Percentiles rank a stretch among this genome's conserved stretches.
Evolutionary conservation across 2,113 vertebrate genomes (phyloP).

Genomic region (Toxostoma redivivum): DNA sequence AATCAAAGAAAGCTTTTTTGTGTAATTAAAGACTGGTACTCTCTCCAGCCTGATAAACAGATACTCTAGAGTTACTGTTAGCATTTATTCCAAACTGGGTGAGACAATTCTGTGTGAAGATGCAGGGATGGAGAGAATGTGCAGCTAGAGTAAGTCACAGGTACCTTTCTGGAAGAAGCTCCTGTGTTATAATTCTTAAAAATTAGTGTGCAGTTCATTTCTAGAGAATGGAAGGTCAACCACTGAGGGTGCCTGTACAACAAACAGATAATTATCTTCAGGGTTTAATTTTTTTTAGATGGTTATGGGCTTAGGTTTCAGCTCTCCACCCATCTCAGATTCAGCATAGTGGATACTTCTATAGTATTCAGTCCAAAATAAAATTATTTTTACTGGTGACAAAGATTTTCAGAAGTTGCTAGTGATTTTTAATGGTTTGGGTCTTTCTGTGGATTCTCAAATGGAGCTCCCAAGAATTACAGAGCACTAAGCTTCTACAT

Average conservation of each 20-base stretch:
- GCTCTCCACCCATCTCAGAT: slow-evolving; percentile 6
- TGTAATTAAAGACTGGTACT: neutral
- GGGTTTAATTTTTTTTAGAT: neutral
- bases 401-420: slow-evolving; percentile 15
- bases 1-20: slow-evolving; percentile 3
- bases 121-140: neutral
- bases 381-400: neutral
- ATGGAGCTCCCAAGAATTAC: neutral
- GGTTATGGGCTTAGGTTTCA: neutral
- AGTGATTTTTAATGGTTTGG: neutral
- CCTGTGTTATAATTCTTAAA: neutral
- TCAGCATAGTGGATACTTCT: neutral
- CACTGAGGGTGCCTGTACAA: neutral
- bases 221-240: neutral
- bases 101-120: neutral
- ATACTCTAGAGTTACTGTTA: neutral
- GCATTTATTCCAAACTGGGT: neutral
- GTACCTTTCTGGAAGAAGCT: neutral
- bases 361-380: neutral
- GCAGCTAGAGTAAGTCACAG: neutral
- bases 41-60: neutral
- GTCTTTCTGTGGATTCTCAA: neutral
- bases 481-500: neutral
- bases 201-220: neutral
- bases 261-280: neutral